phyloP scores from a whole-genome alignment of 2,113 vertebrate genomes.

The Lepisosteus osseus region DNA sequence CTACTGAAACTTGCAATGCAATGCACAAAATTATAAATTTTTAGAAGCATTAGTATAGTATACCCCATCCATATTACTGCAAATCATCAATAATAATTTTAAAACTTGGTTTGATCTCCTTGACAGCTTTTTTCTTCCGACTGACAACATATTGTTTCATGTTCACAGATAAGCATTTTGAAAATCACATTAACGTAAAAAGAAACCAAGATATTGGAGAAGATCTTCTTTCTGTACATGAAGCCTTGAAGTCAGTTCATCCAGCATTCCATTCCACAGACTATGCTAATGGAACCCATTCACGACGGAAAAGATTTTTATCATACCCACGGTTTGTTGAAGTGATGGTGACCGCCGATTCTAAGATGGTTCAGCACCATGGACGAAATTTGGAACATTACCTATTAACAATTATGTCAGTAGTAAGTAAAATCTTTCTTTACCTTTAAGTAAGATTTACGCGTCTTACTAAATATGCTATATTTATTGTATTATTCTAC shows the following conservation, averaged over 20 bases:
- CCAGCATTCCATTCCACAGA: slow-evolving; percentile 42
- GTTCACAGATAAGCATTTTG: slow-evolving; percentile 60
- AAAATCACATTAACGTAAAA: slow-evolving; percentile 48
- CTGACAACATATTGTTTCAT: slow-evolving; percentile 9
- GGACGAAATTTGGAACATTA: slow-evolving; percentile 91
- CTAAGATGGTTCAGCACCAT: slow-evolving; percentile 87
- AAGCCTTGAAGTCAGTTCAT: slow-evolving; percentile 42
- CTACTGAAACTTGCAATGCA: too few relatives aligned
- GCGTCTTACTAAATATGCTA: too few relatives aligned
- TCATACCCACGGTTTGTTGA: slow-evolving; percentile 97
- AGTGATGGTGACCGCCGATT: slow-evolving; percentile 92
- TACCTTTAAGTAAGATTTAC: background rate
- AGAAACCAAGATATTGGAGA: slow-evolving; percentile 56
- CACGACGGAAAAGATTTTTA: slow-evolving; percentile 86
- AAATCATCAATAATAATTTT: background rate
- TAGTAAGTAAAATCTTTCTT: slow-evolving; percentile 84
- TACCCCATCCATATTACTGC: background rate
- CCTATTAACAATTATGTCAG: slow-evolving; percentile 93
- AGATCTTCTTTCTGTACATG: slow-evolving; percentile 55
- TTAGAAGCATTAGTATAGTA: background rate
- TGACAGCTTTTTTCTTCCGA: slow-evolving; percentile 1
- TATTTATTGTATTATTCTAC: too few relatives aligned
- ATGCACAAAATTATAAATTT: too few relatives aligned
- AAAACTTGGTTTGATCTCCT: background rate
- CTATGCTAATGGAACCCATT: slow-evolving; percentile 43